Percentiles rank a stretch among this genome's conserved stretches.
These are phyloP conservation scores for Tetragonula carbonaria DNA, from an alignment of 2,888 invertebrate genomes.

Conservation along the genomic window DNA sequence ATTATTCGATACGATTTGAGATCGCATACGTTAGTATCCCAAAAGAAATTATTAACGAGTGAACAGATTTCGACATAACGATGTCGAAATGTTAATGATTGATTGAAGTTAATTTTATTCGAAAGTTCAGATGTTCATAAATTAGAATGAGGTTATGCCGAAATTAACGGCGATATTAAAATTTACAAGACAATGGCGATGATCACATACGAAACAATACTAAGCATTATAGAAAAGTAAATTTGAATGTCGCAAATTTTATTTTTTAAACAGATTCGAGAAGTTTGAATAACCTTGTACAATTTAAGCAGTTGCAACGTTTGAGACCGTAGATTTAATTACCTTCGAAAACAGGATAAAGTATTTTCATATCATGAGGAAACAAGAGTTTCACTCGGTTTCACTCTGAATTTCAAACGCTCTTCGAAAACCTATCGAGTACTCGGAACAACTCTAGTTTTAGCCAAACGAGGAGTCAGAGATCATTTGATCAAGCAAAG, in stretches of 20 bases:
- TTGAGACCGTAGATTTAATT: too few species aligned
- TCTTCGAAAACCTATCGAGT: background rate
- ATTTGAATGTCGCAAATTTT: too few species aligned
- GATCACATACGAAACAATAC: background rate
- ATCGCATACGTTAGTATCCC: background rate
- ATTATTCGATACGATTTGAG: constrained; percentile 15
- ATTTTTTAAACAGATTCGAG: too few species aligned
- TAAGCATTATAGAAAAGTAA: background rate
- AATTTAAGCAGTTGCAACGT: too few species aligned
- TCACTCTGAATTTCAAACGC: background rate
- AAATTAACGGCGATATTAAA: background rate
- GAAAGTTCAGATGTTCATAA: background rate
- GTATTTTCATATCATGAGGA: background rate
- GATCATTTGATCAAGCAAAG: constrained; percentile 38
- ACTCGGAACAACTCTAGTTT: background rate
- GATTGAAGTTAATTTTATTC: background rate
- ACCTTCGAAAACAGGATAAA: too few species aligned
- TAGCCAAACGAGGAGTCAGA: background rate
- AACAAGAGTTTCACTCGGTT: background rate
- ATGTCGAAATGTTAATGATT: background rate
- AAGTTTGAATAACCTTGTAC: too few species aligned
- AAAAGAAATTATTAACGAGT: constrained; percentile 12
- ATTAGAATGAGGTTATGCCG: too few species aligned
- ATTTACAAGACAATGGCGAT: background rate
- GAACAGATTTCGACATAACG: constrained; percentile 3